Percentiles rank a stretch among this genome's conserved stretches.
phyloP scores from a whole-genome alignment of 2,113 vertebrate genomes.

The Labeo catla region DNA sequence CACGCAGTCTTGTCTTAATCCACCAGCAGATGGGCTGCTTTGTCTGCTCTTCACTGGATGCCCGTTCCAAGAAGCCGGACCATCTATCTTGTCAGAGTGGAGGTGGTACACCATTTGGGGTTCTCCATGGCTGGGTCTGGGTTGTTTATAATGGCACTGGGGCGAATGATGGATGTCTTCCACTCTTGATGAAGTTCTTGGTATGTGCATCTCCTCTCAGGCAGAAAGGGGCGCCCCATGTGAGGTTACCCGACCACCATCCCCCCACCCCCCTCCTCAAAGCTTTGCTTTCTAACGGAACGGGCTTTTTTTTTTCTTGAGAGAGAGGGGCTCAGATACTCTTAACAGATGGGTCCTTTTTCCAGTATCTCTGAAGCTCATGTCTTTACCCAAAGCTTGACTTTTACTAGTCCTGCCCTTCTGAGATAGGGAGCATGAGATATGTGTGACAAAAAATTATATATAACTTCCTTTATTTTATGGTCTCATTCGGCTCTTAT shows the following conservation, averaged over 20 bases:
- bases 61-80: constrained; percentile 22
- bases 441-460: background rate
- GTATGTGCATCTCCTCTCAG: constrained; percentile 51
- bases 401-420: constrained; percentile 1
- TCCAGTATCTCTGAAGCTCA: constrained; percentile 21
- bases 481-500: background rate
- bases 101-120: constrained; percentile 34
- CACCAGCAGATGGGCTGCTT: constrained; percentile 55
- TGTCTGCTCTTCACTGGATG: constrained; percentile 15
- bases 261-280: background rate
- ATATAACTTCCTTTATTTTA: constrained; percentile 21
- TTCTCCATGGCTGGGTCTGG: constrained; percentile 20
- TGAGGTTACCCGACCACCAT: constrained; percentile 16
- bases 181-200: constrained; percentile 54
- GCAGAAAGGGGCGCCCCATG: constrained; percentile 52
- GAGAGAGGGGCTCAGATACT: background rate
- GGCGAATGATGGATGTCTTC: constrained; percentile 52
- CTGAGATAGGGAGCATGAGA: background rate
- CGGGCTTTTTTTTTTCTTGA: background rate
- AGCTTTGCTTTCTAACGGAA: background rate
- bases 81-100: constrained; percentile 55
- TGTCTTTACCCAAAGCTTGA: constrained; percentile 7
- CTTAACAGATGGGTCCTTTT: constrained; percentile 53
- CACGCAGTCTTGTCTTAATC: constrained; percentile 39
- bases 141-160: constrained; percentile 27